Conservation (phyloP, 2,797 vertebrate genomes). For the Lagocephalus sceleratus region DNA sequence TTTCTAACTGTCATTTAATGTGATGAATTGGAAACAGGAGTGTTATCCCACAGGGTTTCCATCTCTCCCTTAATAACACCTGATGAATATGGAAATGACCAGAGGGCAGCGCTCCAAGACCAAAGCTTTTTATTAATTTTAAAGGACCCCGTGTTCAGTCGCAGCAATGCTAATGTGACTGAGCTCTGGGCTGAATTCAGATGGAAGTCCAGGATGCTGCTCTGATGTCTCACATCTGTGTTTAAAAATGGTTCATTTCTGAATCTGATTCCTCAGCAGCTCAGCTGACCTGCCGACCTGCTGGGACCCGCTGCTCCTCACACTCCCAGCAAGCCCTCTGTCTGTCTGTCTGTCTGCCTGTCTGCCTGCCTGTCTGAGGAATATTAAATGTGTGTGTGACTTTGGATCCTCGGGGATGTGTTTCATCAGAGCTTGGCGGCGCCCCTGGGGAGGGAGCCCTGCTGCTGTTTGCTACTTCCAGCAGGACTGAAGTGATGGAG, state of each 20-base stretch:
- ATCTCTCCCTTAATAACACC: constrained; percentile 13
- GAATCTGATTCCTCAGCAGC: constrained; percentile 3
- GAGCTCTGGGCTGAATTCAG: constrained; percentile 27
- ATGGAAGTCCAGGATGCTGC: constrained; percentile 5
- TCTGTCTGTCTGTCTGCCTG: constrained; percentile 12
- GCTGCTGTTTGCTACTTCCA: constrained; percentile 18
- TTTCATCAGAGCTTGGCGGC: constrained; percentile 24
- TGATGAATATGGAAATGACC: constrained; percentile 48
- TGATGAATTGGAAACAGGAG: constrained; percentile 19
- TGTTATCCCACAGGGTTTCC: not conserved
- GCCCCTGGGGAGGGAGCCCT: constrained; percentile 11
- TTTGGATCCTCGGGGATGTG: constrained; percentile 28
- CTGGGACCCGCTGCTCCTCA: constrained; percentile 17
- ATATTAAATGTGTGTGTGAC: constrained; percentile 45
- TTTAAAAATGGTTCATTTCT: no score
- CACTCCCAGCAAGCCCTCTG: constrained; percentile 28
- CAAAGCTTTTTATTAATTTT: constrained; percentile 47
- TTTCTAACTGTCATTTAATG: constrained; percentile 30
- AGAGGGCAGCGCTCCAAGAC: constrained; percentile 14
- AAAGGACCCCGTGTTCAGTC: constrained; percentile 34
- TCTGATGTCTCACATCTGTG: no score
- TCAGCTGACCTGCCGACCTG: constrained; percentile 30
- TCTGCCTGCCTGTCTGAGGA: constrained; percentile 7
- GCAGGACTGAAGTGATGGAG: constrained; percentile 16
- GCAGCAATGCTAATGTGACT: constrained; percentile 40